phyloP scores from a whole-genome alignment of 2,888 invertebrate species.

The Dynastes hyllus region DNA sequence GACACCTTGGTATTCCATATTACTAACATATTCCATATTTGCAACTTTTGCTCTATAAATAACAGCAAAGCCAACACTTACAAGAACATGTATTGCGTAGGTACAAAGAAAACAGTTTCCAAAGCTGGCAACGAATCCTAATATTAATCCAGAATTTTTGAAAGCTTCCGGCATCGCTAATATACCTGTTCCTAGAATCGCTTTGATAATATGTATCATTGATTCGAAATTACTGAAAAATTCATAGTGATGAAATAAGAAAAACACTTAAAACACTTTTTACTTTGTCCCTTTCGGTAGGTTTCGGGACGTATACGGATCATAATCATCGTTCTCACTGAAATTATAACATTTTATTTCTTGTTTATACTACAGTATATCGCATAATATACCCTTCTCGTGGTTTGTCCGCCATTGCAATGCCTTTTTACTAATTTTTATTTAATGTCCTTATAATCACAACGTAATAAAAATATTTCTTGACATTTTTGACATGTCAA shows the following conservation, averaged over 20 bases:
- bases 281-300: constrained; percentile 26
- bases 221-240: constrained; percentile 43
- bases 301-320: constrained; percentile 29
- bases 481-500: no score
- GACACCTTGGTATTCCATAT: no score
- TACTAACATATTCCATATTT: no score
- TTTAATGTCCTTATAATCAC: no score
- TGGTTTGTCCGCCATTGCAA: no score
- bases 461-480: no score
- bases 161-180: constrained; percentile 53
- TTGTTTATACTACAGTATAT: no score
- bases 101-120: constrained; percentile 40
- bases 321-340: not conserved
- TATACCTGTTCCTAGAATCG: constrained; percentile 51
- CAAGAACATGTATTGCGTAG: constrained; percentile 39
- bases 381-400: no score
- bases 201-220: constrained; percentile 50
- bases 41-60: no score
- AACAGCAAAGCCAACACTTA: not conserved
- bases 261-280: not conserved
- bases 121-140: constrained; percentile 40
- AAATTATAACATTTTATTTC: no score
- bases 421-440: no score
- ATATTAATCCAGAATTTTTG: constrained; percentile 48
- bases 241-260: not conserved